phyloP scores from a whole-genome alignment of 1,140 invertebrate genomes.

The Drosophila nebulosa region DNA sequence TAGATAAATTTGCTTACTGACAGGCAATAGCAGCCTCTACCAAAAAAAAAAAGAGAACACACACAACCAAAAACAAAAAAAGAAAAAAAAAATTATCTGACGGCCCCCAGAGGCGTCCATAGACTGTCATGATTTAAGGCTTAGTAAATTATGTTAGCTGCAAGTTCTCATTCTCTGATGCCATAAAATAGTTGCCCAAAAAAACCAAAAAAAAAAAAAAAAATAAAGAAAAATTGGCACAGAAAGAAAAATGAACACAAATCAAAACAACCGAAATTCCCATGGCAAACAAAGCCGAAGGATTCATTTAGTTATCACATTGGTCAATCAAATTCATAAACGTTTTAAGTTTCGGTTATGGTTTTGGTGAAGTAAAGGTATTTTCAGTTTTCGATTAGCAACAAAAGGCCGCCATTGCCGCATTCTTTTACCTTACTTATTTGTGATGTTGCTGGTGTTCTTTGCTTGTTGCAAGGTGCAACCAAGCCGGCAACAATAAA shows the following conservation, averaged over 20 bases:
- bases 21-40: constrained; percentile 22
- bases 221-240: background rate
- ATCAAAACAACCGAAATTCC: background rate
- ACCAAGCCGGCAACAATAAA: constrained; percentile 14
- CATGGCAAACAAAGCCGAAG: background rate
- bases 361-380: too few relatives aligned
- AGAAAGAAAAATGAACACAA: background rate
- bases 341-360: too few relatives aligned
- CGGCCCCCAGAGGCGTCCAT: constrained; percentile 9
- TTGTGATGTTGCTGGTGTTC: constrained; percentile 16
- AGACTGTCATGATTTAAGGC: constrained; percentile 28
- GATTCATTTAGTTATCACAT: background rate
- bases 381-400: too few relatives aligned
- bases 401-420: too few relatives aligned
- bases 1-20: constrained; percentile 59
- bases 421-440: background rate
- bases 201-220: background rate
- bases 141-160: constrained; percentile 22
- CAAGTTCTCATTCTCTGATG: constrained; percentile 12
- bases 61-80: too few relatives aligned
- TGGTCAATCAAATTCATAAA: too few relatives aligned
- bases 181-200: constrained; percentile 8
- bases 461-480: constrained; percentile 30
- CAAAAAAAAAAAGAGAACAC: background rate
- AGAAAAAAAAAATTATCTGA: background rate